phyloP scores from a whole-genome alignment of 1,140 invertebrate species.

The Polypedilum vanderplanki region DNA sequence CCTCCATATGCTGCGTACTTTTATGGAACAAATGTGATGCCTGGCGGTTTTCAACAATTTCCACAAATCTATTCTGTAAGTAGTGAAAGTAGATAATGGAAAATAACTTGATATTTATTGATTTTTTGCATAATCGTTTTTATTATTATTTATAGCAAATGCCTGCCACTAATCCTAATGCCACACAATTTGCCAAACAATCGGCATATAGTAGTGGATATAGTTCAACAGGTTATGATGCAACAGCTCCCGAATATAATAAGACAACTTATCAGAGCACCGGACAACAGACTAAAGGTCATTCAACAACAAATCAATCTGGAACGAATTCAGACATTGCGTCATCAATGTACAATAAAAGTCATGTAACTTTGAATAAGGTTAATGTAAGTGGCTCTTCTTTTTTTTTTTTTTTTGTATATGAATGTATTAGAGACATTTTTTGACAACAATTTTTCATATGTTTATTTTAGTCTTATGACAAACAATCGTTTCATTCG shows the following conservation, averaged over 20 bases:
- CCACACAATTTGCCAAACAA: conserved; percentile 59
- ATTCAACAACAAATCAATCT: conserved; percentile 48
- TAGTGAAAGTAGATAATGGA: conserved; percentile 29
- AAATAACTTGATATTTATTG: conserved; percentile 27
- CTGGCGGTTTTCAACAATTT: conserved; percentile 67
- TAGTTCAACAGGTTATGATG: conserved; percentile 59
- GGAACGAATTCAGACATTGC: conserved; percentile 56
- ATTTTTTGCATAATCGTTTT: conserved; percentile 1
- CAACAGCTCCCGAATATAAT: conserved; percentile 51
- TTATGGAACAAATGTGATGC: conserved; percentile 59
- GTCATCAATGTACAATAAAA: conserved; percentile 64
- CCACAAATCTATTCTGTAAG: conserved; percentile 61
- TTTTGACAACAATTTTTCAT: conserved; percentile 31
- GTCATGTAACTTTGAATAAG: conserved; percentile 64
- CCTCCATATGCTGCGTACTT: conserved; percentile 56
- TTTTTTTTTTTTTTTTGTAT: conserved; percentile 31
- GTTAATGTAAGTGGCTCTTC: conserved; percentile 59
- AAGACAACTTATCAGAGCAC: conserved; percentile 51
- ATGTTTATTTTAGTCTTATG: conserved; percentile 61
- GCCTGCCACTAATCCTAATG: conserved; percentile 56
- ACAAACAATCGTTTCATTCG: conserved; percentile 77
- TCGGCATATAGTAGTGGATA: conserved; percentile 57
- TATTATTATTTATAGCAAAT: conserved; percentile 47
- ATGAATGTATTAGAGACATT: conserved; percentile 28
- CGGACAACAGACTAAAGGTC: conserved; percentile 48